These are phyloP conservation scores for Craniophora ligustri DNA, from an alignment of 2,888 invertebrate genomes.

Conservation along the genomic window DNA sequence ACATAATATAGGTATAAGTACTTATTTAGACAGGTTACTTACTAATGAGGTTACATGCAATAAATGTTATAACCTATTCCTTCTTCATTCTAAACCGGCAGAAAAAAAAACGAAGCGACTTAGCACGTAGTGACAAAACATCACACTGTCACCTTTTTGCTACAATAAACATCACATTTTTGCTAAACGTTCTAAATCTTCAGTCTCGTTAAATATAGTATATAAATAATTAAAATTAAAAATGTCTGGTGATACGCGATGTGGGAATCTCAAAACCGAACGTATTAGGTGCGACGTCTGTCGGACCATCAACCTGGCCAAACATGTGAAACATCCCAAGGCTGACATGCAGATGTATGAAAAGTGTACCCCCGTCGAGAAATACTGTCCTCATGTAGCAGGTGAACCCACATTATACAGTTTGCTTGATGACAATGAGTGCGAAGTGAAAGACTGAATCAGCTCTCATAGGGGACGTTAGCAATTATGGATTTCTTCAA, in stretches of 20 bases:
- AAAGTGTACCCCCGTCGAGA: slow-evolving; percentile 71
- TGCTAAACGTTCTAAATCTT: slow-evolving; percentile 23
- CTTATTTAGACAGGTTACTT: not conserved
- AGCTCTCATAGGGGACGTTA: no score
- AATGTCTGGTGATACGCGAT: slow-evolving; percentile 66
- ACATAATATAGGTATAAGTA: no score
- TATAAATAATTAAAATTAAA: slow-evolving; percentile 28
- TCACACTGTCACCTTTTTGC: slow-evolving; percentile 26
- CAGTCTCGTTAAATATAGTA: slow-evolving; percentile 17
- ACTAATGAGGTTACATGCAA: not conserved
- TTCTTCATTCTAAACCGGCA: slow-evolving; percentile 14
- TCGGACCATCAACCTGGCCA: slow-evolving; percentile 82
- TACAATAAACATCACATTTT: slow-evolving; percentile 23
- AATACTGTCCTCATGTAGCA: slow-evolving; percentile 66
- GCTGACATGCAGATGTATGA: slow-evolving; percentile 82
- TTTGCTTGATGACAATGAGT: no score
- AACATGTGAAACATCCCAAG: slow-evolving; percentile 68
- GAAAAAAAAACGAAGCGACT: slow-evolving; percentile 2
- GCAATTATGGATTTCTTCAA: no score
- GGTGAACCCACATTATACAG: slow-evolving; percentile 55
- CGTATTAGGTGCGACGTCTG: slow-evolving; percentile 76
- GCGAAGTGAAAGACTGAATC: no score
- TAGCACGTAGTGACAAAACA: not conserved
- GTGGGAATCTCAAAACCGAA: slow-evolving; percentile 8
- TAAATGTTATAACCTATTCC: not conserved